Percentiles rank a stretch among this genome's conserved stretches.
Conservation (phyloP, 2,113 vertebrate species). For the Aphyosemion australe region DNA sequence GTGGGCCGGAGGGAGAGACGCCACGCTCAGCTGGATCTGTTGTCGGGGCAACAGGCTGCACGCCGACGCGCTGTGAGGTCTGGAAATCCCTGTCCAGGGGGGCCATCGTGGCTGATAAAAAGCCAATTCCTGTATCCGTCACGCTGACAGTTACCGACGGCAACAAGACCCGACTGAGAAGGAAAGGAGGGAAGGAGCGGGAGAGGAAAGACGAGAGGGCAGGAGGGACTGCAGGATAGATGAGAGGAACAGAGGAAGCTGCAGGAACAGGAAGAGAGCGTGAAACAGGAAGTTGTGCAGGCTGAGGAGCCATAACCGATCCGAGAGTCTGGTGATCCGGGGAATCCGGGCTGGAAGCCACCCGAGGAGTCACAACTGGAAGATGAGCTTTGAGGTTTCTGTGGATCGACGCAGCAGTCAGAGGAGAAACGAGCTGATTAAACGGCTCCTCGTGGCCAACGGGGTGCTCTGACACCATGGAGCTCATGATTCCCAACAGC, state of each 20-base stretch:
- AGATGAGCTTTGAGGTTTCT: not conserved
- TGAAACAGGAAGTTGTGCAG: not conserved
- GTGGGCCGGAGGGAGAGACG: slow-evolving; percentile 1
- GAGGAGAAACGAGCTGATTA: not conserved
- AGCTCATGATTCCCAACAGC: not conserved
- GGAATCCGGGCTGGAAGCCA: slow-evolving; percentile 3
- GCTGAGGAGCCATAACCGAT: not conserved
- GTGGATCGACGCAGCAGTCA: not conserved
- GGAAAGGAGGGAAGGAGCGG: slow-evolving; percentile 5
- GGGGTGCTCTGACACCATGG: not conserved
- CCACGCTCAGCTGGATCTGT: slow-evolving; percentile 2
- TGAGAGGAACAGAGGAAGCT: not conserved
- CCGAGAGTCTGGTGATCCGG: not conserved
- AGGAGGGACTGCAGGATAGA: no score
- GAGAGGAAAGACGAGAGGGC: not conserved
- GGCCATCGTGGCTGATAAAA: slow-evolving; percentile 27
- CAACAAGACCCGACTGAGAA: not conserved
- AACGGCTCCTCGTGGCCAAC: not conserved
- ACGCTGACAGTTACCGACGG: not conserved
- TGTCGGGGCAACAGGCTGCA: not conserved
- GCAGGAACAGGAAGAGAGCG: not conserved
- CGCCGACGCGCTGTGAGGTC: slow-evolving; percentile 2
- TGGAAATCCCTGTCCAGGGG: slow-evolving; percentile 17
- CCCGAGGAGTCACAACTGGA: not conserved
- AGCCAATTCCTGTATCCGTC: slow-evolving; percentile 11